Conservation (phyloP, 2,888 invertebrate species). For the Hartigia nigra region DNA sequence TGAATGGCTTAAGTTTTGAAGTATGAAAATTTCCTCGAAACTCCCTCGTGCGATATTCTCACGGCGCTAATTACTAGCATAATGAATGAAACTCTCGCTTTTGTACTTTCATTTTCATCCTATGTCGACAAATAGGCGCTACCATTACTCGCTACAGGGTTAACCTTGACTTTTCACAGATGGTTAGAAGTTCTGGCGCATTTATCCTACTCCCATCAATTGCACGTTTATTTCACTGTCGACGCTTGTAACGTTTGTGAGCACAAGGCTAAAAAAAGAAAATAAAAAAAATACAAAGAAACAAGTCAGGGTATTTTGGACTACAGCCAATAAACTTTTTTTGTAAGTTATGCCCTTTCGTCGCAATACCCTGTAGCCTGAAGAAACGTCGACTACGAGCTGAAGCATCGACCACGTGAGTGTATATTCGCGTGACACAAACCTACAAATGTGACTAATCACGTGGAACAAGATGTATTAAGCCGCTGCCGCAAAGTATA, state of each 20-base stretch:
- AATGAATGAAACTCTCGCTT: background rate
- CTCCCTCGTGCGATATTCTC: background rate
- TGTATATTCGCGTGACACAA: background rate
- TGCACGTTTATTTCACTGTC: constrained; percentile 28
- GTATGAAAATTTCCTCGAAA: background rate
- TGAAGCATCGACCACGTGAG: background rate
- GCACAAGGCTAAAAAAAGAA: constrained; percentile 25
- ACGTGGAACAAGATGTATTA: background rate
- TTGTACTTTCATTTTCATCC: background rate
- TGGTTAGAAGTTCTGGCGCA: background rate
- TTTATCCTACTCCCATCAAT: constrained; percentile 19
- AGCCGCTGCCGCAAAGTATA: background rate
- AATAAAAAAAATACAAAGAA: background rate
- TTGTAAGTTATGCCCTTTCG: constrained; percentile 24
- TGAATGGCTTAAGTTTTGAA: background rate
- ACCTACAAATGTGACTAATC: background rate
- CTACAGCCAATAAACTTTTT: constrained; percentile 31
- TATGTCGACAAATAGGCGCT: background rate
- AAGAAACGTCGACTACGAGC: background rate
- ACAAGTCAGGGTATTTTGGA: constrained; percentile 18
- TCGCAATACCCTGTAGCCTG: constrained; percentile 3
- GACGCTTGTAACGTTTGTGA: constrained; percentile 17
- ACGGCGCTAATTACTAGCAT: background rate
- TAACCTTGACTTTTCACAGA: background rate
- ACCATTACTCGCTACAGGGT: background rate